Percentiles rank a stretch among this genome's conserved stretches.
These are phyloP conservation scores for Drosophila sechellia DNA, from an alignment of 1,140 invertebrate genomes.

Conservation along the genomic window DNA sequence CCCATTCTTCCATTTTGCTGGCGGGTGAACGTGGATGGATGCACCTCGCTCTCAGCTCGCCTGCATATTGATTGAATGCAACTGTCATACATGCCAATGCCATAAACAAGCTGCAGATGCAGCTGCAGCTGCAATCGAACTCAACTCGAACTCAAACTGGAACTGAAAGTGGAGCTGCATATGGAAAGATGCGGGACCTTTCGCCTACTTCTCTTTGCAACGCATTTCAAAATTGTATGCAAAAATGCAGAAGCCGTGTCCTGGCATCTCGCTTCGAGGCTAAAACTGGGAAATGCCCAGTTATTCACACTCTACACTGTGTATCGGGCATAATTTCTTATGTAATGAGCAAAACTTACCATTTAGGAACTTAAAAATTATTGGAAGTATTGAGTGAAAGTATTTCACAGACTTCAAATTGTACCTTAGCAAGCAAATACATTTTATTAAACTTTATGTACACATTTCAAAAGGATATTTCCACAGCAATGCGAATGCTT, in stretches of 20 bases:
- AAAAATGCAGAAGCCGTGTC: conserved; percentile 46
- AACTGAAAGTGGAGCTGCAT: not conserved
- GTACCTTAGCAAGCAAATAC: not conserved
- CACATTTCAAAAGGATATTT: no score
- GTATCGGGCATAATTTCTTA: not conserved
- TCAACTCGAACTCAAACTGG: conserved; percentile 19
- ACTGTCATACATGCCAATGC: conserved; percentile 72
- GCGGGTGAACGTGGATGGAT: not conserved
- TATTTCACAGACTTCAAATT: no score
- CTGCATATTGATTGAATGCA: conserved; percentile 75
- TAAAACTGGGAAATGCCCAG: conserved; percentile 23
- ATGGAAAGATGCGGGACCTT: conserved; percentile 3
- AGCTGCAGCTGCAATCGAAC: conserved; percentile 30
- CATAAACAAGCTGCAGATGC: conserved; percentile 61
- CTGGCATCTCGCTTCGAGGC: conserved; percentile 12
- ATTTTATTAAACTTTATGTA: no score
- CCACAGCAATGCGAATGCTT: no score
- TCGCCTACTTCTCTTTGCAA: not conserved
- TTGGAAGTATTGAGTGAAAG: no score
- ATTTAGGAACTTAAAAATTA: no score
- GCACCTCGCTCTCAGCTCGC: conserved; percentile 21
- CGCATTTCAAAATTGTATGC: conserved; percentile 45
- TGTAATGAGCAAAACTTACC: no score
- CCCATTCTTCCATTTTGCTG: not conserved
- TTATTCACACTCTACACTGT: conserved; percentile 9